These are phyloP conservation scores for Acropora yongei DNA, from an alignment of 64 coral and sea anemone genomes.

Conservation along the genomic window DNA sequence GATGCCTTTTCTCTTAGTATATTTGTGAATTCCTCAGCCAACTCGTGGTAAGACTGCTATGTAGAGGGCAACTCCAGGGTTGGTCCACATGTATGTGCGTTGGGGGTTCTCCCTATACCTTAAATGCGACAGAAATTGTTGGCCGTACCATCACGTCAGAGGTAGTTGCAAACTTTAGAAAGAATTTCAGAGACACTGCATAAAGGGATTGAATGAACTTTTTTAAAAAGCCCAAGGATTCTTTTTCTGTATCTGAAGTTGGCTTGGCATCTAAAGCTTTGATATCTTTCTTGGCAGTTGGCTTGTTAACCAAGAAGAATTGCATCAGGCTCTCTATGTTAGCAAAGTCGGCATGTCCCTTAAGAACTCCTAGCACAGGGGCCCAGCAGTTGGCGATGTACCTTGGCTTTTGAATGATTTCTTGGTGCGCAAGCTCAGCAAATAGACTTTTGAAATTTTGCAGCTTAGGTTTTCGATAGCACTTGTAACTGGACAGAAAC, in stretches of 20 bases:
- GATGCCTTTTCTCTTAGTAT: slow-evolving; percentile 50
- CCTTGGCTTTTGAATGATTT: slow-evolving; percentile 17
- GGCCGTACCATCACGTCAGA: too few species aligned
- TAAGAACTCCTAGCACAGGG: slow-evolving; percentile 9
- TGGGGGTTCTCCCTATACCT: not conserved
- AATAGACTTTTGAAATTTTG: slow-evolving; percentile 11
- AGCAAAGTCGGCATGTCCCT: not conserved
- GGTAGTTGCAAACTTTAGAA: too few species aligned
- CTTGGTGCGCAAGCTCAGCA: slow-evolving; percentile 17
- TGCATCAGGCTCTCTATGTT: not conserved
- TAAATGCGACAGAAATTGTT: too few species aligned
- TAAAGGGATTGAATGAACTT: too few species aligned
- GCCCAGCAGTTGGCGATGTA: slow-evolving; percentile 18
- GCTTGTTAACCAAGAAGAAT: slow-evolving; percentile 14
- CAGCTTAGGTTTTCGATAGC: not conserved
- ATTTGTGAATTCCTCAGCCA: slow-evolving; percentile 69
- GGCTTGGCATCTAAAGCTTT: not conserved
- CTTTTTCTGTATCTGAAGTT: too few species aligned
- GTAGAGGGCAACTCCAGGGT: slow-evolving; percentile 64
- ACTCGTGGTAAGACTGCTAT: slow-evolving; percentile 75
- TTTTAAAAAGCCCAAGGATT: too few species aligned
- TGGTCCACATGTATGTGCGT: slow-evolving; percentile 78
- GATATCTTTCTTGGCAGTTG: slow-evolving; percentile 31
- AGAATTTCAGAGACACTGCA: too few species aligned
- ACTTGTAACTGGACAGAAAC: slow-evolving; percentile 33